phyloP scores from a whole-genome alignment of 2,888 invertebrate genomes.

The Xestoiulus laeticollis region DNA sequence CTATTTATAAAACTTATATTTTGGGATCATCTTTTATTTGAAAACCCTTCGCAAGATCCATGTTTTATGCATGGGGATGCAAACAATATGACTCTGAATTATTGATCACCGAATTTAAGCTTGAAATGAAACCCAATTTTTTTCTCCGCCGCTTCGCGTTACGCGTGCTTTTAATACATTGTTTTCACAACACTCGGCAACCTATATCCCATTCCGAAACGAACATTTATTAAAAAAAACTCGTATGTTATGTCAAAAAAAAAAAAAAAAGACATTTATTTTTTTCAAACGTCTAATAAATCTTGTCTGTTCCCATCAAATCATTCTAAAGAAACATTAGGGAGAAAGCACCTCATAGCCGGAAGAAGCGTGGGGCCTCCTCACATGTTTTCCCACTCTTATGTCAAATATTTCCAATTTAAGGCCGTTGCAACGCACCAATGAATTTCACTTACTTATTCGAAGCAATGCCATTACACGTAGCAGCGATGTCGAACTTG shows the following conservation, averaged over 20 bases:
- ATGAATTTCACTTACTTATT: constrained; percentile 71
- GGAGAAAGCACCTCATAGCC: not conserved
- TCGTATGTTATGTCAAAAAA: not conserved
- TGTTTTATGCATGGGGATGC: constrained; percentile 39
- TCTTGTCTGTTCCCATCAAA: constrained; percentile 1
- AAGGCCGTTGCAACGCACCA: not conserved
- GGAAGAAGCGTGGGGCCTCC: not conserved
- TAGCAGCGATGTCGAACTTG: constrained; percentile 94
- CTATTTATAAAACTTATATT: constrained; percentile 19
- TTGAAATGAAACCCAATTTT: constrained; percentile 7
- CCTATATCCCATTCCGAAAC: not conserved
- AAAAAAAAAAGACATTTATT: constrained; percentile 24
- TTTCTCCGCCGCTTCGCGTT: not conserved
- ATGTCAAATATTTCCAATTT: constrained; percentile 17
- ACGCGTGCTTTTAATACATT: constrained; percentile 13
- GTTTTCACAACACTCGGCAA: not conserved
- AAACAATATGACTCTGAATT: constrained; percentile 7
- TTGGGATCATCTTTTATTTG: constrained; percentile 12
- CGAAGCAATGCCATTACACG: constrained; percentile 86
- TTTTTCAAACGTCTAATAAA: constrained; percentile 32
- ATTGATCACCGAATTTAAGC: constrained; percentile 40
- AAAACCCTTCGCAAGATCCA: not conserved
- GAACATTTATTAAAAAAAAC: constrained; percentile 25
- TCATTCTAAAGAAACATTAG: not conserved
- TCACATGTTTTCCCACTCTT: not conserved